Conservation (phyloP, 2,888 invertebrate genomes). For the Drosophila borborema region DNA sequence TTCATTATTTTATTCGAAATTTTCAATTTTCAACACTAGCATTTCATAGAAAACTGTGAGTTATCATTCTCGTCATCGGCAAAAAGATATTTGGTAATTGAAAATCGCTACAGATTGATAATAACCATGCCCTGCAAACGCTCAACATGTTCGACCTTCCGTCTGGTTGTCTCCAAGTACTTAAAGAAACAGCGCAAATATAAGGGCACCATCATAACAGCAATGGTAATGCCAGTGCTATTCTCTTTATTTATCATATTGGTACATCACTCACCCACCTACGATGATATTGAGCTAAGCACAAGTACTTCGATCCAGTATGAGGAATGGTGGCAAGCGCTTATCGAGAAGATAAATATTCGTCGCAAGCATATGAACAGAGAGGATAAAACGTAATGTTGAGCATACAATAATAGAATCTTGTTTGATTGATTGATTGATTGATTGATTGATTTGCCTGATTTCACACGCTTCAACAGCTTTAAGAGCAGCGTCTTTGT, state of each 20-base stretch:
- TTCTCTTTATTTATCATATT: constrained; percentile 30
- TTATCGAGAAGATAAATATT: constrained; percentile 16
- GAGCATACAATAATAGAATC: neutral
- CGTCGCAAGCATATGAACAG: constrained; percentile 18
- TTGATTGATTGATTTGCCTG: neutral
- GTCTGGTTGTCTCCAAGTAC: constrained; percentile 29
- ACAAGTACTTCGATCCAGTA: constrained; percentile 2
- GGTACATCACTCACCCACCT: constrained; percentile 1
- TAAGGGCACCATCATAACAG: constrained; percentile 14
- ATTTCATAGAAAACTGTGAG: constrained; percentile 23
- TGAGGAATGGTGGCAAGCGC: constrained; percentile 31
- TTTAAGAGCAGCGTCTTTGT: constrained; percentile 57
- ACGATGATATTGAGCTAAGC: neutral
- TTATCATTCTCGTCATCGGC: constrained; percentile 3
- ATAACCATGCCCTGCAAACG: constrained; percentile 5
- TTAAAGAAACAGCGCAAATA: constrained; percentile 20
- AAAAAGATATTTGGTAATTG: neutral
- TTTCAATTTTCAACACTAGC: constrained; percentile 3
- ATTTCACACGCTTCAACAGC: constrained; percentile 16
- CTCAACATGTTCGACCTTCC: constrained; percentile 13
- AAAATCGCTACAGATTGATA: neutral
- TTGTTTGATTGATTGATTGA: neutral
- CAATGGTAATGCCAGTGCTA: constrained; percentile 27
- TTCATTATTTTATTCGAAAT: constrained; percentile 1
- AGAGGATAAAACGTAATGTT: constrained; percentile 25